Conservation (phyloP, 2,797 vertebrate genomes). For the Falco berigora region DNA sequence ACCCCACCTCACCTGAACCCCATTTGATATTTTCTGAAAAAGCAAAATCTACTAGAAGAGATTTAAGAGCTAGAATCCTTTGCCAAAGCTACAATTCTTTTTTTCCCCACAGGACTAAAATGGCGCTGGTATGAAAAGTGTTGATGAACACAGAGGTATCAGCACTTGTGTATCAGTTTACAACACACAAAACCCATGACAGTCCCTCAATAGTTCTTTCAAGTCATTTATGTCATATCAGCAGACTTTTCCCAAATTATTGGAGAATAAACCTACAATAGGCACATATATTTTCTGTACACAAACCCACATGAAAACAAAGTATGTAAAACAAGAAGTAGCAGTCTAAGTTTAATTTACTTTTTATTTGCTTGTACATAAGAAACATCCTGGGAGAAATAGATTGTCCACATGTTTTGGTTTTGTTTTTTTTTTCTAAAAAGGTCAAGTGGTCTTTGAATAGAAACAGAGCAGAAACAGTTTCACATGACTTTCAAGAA, state of each 20-base stretch:
- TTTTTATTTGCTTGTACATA: neutral
- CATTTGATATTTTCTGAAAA: neutral
- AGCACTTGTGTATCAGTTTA: neutral
- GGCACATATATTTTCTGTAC: neutral
- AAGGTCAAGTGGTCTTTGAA: slow-evolving; percentile 35
- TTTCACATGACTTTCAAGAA: neutral
- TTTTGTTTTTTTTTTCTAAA: neutral
- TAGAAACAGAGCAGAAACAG: neutral
- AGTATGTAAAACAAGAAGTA: neutral
- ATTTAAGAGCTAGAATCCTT: neutral
- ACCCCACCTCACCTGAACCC: rapidly evolving
- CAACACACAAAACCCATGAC: neutral
- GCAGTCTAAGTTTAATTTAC: neutral
- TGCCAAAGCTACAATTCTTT: neutral
- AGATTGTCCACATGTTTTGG: neutral
- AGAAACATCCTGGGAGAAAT: neutral
- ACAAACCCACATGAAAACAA: neutral
- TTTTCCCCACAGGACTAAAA: neutral
- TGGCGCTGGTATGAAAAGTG: neutral
- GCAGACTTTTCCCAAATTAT: neutral
- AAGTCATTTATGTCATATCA: neutral
- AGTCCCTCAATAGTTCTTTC: neutral
- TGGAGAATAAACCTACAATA: neutral
- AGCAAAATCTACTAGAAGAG: neutral
- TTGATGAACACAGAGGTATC: neutral